Percentiles rank a stretch among this genome's conserved stretches.
These are phyloP conservation scores for Leptobrachium ailaonicum DNA, from an alignment of 2,113 vertebrate genomes.

Conservation along the genomic window DNA sequence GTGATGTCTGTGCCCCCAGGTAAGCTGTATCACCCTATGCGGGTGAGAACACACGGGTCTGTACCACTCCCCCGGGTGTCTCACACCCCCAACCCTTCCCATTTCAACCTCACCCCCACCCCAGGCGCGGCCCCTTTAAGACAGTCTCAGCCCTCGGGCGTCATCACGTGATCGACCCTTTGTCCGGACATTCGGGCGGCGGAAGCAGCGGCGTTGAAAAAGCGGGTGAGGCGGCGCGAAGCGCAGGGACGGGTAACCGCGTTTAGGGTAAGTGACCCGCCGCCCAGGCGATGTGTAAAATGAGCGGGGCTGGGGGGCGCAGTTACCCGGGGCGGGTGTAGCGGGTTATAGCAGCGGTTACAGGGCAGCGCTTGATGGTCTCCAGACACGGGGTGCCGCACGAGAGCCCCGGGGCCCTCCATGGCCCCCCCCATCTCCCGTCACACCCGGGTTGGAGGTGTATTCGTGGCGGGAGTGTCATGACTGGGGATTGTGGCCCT, in stretches of 20 bases:
- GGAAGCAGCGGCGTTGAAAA: conserved; percentile 47
- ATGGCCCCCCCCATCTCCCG: no score
- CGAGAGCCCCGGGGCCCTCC: no score
- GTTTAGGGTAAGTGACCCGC: conserved; percentile 1
- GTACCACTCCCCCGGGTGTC: conserved; percentile 39
- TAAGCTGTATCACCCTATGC: background rate
- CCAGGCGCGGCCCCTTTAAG: conserved; percentile 87
- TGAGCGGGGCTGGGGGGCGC: no score
- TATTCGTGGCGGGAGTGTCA: no score
- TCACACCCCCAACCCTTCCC: conserved; percentile 56
- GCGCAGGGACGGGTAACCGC: background rate
- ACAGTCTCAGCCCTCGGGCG: conserved; percentile 94
- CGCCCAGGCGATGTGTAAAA: background rate
- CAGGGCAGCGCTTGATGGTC: no score
- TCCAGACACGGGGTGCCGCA: no score
- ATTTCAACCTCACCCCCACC: conserved; percentile 30
- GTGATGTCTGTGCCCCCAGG: no score
- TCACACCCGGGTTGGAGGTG: no score
- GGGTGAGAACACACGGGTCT: background rate
- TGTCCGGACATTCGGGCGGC: conserved; percentile 49
- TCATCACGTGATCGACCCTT: conserved; percentile 55
- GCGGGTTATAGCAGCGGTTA: background rate
- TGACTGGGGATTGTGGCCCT: no score
- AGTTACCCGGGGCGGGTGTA: background rate
- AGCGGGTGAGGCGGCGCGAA: conserved; percentile 24